Conservation (phyloP, 2,797 vertebrate species). For the Petrocephalus sullivani region DNA sequence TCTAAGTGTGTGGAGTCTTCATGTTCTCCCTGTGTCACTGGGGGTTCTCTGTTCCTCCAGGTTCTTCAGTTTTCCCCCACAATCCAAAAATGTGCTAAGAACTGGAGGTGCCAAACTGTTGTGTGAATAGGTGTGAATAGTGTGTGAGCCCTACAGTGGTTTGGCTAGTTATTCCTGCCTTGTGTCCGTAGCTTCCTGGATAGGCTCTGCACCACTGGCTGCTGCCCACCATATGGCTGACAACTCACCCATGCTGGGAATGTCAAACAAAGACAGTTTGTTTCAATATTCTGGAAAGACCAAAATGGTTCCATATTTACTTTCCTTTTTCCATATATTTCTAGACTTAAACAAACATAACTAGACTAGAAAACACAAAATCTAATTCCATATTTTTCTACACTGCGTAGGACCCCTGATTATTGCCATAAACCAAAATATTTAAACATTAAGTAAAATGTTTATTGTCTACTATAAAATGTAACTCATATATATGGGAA, state of each 20-base stretch:
- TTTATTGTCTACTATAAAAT: neutral
- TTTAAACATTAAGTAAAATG: neutral
- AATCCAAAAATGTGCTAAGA: neutral
- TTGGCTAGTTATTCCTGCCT: neutral
- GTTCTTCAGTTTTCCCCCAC: neutral
- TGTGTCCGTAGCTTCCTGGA: neutral
- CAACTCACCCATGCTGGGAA: neutral
- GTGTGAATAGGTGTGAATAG: neutral
- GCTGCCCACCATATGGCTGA: neutral
- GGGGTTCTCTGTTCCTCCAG: neutral
- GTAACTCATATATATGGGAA: neutral
- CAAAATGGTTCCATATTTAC: neutral
- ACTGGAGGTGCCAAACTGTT: neutral
- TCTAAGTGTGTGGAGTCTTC: neutral
- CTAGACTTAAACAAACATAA: no score
- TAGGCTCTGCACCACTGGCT: neutral
- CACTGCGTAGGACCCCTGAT: neutral
- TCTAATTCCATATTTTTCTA: neutral
- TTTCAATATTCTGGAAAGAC: neutral
- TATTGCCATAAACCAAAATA: neutral
- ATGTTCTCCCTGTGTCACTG: neutral
- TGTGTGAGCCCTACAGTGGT: neutral
- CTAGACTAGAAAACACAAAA: neutral
- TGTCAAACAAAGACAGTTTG: neutral
- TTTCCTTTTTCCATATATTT: neutral